Evolutionary conservation across 2,113 vertebrate genomes (phyloP), one percentile per base, ranked within the genome.

Genomic region (Xiphophorus maculatus): DNA sequence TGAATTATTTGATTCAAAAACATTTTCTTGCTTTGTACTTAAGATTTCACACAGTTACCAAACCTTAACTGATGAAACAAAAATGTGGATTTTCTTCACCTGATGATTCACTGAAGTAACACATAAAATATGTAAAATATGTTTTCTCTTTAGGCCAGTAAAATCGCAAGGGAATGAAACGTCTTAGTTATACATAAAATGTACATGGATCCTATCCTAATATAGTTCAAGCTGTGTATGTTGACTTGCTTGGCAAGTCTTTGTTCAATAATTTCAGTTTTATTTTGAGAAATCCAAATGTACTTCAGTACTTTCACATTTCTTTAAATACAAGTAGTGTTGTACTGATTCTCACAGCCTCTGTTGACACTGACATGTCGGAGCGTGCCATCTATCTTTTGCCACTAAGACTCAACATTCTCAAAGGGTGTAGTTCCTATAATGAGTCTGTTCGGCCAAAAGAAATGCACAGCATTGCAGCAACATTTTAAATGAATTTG

Each of bases 381-480:
- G 60, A 61, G 77, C 62, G 71, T 9, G 32, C 73, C n/a, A 64
- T 40, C 30, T 19, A 28, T 63, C 66, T 65, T 61, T 68, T 88
- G 58, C 32, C 89, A 76, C 73, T 44, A 14, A 63, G 64, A 72
- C 77, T 83, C 87, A 5, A 92, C 90, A 91, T 93, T 92, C 92
- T 84, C 6, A 73, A 27, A 87, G 88, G 84, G 90, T 69, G 90
- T 72, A 87, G 87, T 83, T 88, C 32, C 35, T 37, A 76, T 29
- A 25, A 51, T 71, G 81, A 33, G 33, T 66, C 64, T 62, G 74
- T 73, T 75, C 19, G n/a, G 66, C 9, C 54, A 66, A 28, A 76
- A 14, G 70, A 71, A 68, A 17, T 35, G 8, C 1, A 60, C 28
- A 25, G 5, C 19, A 71, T 32, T 30, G 25, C 14, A 54, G 58